Percentiles rank a stretch among this genome's conserved stretches.
Evolutionary conservation across 2,113 vertebrate species (phyloP).

Genomic region (Fukomys damarensis): DNA sequence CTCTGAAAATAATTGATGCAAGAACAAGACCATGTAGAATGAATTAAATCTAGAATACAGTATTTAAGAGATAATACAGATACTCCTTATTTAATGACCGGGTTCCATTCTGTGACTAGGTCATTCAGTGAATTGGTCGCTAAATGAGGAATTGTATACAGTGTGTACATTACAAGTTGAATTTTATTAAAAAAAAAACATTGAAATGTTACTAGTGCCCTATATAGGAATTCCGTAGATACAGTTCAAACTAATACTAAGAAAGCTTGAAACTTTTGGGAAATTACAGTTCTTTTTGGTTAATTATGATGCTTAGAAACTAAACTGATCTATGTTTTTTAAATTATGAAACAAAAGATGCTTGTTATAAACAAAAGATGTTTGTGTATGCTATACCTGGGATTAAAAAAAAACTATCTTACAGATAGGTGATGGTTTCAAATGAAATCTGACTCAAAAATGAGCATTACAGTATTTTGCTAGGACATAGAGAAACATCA

Average conservation of each 20-base stretch:
- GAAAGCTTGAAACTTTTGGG: conserved; percentile 9
- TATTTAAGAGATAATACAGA: conserved; percentile 23
- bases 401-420: neutral
- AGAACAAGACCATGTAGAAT: conserved; percentile 9
- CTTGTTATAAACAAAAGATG: conserved; percentile 30
- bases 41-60: conserved; percentile 10
- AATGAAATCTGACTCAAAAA: neutral
- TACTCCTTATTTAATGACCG: neutral
- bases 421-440: conserved; percentile 28
- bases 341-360: conserved; percentile 38
- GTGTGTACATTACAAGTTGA: neutral
- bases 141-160: neutral
- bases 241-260: neutral
- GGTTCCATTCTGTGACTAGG: neutral
- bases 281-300: neutral
- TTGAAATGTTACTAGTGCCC: neutral
- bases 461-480: neutral
- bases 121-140: neutral
- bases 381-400: neutral
- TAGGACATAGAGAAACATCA: neutral
- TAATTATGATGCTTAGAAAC: conserved; percentile 43
- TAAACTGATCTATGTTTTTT: neutral
- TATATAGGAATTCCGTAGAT: neutral
- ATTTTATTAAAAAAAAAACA: neutral
- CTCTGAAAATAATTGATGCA: conserved; percentile 15